These are phyloP conservation scores for Drosophila colorata DNA, from an alignment of 2,888 invertebrate species.

Conservation along the genomic window DNA sequence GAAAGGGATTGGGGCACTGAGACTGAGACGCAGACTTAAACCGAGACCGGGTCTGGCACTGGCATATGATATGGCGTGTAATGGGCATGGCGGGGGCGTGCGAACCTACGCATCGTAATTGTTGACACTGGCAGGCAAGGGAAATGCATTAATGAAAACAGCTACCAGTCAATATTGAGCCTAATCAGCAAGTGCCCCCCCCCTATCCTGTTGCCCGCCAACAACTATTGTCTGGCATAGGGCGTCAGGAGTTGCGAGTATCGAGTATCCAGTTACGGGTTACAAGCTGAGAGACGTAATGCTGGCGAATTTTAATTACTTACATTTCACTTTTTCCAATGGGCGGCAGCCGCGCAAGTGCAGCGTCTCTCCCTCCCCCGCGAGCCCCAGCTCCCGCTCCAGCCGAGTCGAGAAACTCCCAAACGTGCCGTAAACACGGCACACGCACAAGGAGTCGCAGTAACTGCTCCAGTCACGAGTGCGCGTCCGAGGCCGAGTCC, in stretches of 20 bases:
- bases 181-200: slow-evolving; percentile 38
- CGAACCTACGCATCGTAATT: slow-evolving; percentile 28
- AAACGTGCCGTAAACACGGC: slow-evolving; percentile 70
- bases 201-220: no score
- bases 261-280: slow-evolving; percentile 48
- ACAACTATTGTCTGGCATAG: slow-evolving; percentile 38
- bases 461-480: slow-evolving; percentile 32
- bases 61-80: not conserved
- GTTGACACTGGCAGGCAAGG: slow-evolving; percentile 19
- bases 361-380: slow-evolving; percentile 20
- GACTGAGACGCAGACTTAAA: not conserved
- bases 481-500: slow-evolving; percentile 8
- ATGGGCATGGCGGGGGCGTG: slow-evolving; percentile 22
- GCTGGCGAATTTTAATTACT: slow-evolving; percentile 76
- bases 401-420: slow-evolving; percentile 34
- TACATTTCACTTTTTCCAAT: slow-evolving; percentile 68
- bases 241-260: slow-evolving; percentile 44
- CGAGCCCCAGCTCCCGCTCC: not conserved
- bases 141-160: slow-evolving; percentile 42
- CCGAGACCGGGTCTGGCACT: not conserved
- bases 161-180: slow-evolving; percentile 12
- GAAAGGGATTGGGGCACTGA: slow-evolving; percentile 15
- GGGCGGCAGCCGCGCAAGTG: slow-evolving; percentile 72
- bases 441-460: slow-evolving; percentile 48
- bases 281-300: slow-evolving; percentile 41